Evolutionary conservation across 2,888 invertebrate genomes (phyloP).

Genomic region (Drosophila robusta): DNA sequence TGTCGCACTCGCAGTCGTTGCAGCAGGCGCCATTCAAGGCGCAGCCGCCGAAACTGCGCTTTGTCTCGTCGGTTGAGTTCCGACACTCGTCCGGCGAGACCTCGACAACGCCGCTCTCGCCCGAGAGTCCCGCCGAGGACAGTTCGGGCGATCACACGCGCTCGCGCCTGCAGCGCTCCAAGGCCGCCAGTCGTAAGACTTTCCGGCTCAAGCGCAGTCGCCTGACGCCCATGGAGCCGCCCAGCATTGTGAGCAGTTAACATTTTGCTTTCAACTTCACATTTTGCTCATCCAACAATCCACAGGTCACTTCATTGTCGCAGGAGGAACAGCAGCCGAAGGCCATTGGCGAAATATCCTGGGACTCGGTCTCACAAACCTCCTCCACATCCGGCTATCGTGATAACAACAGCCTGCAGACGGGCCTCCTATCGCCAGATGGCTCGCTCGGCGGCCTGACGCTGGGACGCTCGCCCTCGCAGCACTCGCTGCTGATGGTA

Average conservation of each 20-base stretch:
- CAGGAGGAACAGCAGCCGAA: constrained; percentile 75
- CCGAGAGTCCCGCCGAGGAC: constrained; percentile 89
- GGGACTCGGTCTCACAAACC: constrained; percentile 93
- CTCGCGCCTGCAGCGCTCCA: constrained; percentile 93
- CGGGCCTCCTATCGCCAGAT: constrained; percentile 85
- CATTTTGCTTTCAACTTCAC: background rate
- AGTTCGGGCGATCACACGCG: constrained; percentile 88
- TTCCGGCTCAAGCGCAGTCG: constrained; percentile 92
- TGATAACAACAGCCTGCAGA: constrained; percentile 88
- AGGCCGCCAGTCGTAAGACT: constrained; percentile 97
- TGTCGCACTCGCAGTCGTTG: constrained; percentile 85
- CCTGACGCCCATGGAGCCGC: constrained; percentile 89
- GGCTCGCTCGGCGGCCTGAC: constrained; percentile 89
- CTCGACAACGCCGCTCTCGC: constrained; percentile 90
- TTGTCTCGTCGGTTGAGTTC: constrained; percentile 93
- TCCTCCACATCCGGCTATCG: constrained; percentile 94
- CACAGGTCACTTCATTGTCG: constrained; percentile 70
- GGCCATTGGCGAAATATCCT: constrained; percentile 88
- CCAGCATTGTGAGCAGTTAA: constrained; percentile 68
- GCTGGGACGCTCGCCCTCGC: constrained; percentile 89
- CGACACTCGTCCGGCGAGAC: constrained; percentile 93
- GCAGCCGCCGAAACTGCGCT: constrained; percentile 90
- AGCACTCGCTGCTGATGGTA: constrained; percentile 91
- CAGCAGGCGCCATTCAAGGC: constrained; percentile 85
- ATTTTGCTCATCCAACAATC: background rate